Conservation (phyloP, 2,797 vertebrate species). For the Sylvilagus floridanus region DNA sequence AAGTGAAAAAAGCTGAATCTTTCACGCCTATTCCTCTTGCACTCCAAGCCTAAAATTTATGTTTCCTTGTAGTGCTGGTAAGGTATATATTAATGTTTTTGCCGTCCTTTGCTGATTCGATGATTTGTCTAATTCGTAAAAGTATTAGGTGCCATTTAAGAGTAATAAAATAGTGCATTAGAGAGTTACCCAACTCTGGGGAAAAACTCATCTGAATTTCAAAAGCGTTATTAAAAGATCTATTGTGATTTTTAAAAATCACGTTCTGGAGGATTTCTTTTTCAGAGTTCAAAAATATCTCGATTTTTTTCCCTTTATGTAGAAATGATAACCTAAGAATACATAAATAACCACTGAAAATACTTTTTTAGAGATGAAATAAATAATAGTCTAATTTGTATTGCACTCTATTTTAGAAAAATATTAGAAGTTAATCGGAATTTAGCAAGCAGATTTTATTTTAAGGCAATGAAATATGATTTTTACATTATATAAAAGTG, state of each 20-base stretch:
- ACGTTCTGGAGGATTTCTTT: constrained; percentile 31
- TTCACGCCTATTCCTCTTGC: not conserved
- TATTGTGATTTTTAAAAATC: constrained; percentile 36
- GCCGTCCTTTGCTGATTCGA: not conserved
- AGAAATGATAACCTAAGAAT: not conserved
- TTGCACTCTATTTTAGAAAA: not conserved
- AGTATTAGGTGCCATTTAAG: constrained; percentile 3
- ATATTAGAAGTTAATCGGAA: constrained; percentile 19
- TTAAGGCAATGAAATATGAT: constrained; percentile 27
- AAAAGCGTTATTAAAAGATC: not conserved
- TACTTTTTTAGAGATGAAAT: constrained; percentile 28
- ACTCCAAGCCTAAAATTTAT: not conserved
- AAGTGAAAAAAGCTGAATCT: constrained; percentile 41
- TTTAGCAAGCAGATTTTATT: not conserved
- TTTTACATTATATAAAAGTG: constrained; percentile 44
- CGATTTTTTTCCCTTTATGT: not conserved
- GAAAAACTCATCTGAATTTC: constrained; percentile 42
- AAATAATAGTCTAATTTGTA: not conserved
- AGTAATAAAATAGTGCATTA: constrained; percentile 13
- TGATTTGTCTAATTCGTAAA: constrained; percentile 62
- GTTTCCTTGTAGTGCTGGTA: not conserved
- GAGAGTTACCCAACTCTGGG: not conserved
- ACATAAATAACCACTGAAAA: not conserved
- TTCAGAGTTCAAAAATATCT: not conserved
- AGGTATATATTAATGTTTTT: constrained; percentile 43